Conservation (phyloP, 2,113 vertebrate species). For the Gorsachius goisagi region DNA sequence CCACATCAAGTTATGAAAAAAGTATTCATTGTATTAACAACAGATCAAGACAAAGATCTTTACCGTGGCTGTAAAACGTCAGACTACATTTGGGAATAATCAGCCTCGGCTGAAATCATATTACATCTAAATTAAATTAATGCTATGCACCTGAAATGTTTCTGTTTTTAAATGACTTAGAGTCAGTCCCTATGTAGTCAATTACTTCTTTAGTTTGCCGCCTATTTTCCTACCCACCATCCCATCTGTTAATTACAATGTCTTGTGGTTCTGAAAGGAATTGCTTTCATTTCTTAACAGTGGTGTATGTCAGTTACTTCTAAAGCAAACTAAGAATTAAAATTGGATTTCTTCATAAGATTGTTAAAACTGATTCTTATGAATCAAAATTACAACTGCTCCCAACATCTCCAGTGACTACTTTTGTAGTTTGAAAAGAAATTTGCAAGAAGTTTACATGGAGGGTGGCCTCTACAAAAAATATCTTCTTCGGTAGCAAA, state of each 20-base stretch:
- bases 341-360: not conserved
- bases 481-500: not conserved
- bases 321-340: not conserved
- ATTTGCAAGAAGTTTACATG: not conserved
- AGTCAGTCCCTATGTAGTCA: not conserved
- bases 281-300: not conserved
- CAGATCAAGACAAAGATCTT: not conserved
- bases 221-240: not conserved
- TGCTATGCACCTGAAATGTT: not conserved
- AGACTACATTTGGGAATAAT: not conserved
- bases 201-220: not conserved
- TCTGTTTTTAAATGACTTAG: not conserved
- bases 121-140: conserved; percentile 5
- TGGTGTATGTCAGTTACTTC: not conserved
- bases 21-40: not conserved
- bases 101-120: not conserved
- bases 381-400: not conserved
- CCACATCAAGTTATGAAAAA: not conserved
- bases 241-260: not conserved
- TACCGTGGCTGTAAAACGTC: not conserved
- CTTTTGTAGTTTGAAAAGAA: not conserved
- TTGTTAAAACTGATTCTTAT: not conserved
- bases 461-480: not conserved
- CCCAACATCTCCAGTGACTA: not conserved
- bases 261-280: not conserved